Conservation (phyloP, 2,797 vertebrate species). For the Crenuchus spilurus region DNA sequence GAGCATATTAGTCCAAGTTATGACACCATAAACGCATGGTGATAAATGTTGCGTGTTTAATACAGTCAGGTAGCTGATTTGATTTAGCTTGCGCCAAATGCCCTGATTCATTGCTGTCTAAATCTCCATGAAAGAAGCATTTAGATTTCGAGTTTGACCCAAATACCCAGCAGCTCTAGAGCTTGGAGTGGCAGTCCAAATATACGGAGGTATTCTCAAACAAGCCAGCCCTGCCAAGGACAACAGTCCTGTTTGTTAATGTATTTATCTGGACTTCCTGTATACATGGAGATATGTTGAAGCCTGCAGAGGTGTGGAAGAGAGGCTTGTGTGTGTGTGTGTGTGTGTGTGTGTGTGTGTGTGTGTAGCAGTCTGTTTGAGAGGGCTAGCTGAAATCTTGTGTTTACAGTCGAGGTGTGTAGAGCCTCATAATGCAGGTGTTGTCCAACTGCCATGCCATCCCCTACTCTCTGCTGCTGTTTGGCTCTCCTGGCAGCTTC, state of each 20-base stretch:
- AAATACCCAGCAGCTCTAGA: conserved; percentile 61
- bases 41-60: conserved; percentile 31
- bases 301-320: conserved; percentile 64
- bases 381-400: conserved; percentile 46
- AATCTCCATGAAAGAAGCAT: conserved; percentile 69
- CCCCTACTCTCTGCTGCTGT: conserved; percentile 62
- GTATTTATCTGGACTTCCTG: conserved; percentile 83
- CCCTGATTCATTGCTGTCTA: conserved; percentile 63
- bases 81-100: conserved; percentile 55
- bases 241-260: conserved; percentile 81
- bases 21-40: conserved; percentile 42
- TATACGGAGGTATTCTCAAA: conserved; percentile 81
- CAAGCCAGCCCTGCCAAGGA: conserved; percentile 74
- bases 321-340: conserved; percentile 19
- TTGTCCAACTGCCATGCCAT: conserved; percentile 66
- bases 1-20: conserved; percentile 27
- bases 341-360: conserved; percentile 16
- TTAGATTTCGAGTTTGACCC: conserved; percentile 65
- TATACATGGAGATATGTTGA: conserved; percentile 73
- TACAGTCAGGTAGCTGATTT: conserved; percentile 37
- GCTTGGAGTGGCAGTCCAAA: conserved; percentile 77
- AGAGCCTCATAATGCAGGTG: conserved; percentile 68
- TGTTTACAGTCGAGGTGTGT: conserved; percentile 64
- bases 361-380: neutral
- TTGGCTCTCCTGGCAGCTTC: conserved; percentile 60